These are phyloP conservation scores for Coptodon bakossiorum DNA, from an alignment of 2,113 vertebrate species.

Conservation along the genomic window DNA sequence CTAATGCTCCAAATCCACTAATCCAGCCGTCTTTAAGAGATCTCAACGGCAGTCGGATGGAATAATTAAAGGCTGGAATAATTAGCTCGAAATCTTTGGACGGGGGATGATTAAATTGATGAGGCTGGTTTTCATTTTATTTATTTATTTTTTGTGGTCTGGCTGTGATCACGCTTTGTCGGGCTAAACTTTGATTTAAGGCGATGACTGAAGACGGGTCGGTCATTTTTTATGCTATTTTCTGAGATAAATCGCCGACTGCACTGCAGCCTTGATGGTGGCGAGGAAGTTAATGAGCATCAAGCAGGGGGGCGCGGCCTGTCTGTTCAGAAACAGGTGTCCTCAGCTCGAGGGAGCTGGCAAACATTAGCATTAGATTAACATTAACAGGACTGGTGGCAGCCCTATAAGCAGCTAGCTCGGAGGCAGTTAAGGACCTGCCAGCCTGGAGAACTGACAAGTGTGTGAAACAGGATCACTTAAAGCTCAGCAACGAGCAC, in stretches of 20 bases:
- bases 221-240: background rate
- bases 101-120: slow-evolving; percentile 47
- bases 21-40: slow-evolving; percentile 70
- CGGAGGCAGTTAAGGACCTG: slow-evolving; percentile 49
- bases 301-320: background rate
- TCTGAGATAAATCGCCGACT: background rate
- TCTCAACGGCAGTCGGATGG: slow-evolving; percentile 61
- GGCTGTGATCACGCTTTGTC: slow-evolving; percentile 8
- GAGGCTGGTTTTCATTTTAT: background rate
- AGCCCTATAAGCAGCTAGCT: slow-evolving; percentile 50
- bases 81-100: slow-evolving; percentile 57
- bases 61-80: slow-evolving; percentile 70
- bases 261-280: background rate
- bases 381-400: slow-evolving; percentile 49
- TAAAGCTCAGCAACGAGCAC: slow-evolving; percentile 47
- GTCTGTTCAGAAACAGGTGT: slow-evolving; percentile 19
- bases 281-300: background rate
- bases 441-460: slow-evolving; percentile 60
- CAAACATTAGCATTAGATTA: slow-evolving; percentile 54
- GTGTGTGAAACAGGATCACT: slow-evolving; percentile 72
- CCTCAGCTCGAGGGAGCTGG: background rate
- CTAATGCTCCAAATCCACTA: slow-evolving; percentile 75
- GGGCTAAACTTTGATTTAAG: background rate
- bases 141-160: background rate
- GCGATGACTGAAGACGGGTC: background rate